Conservation (phyloP, 2,888 invertebrate genomes). For the Colletes collaris region DNA sequence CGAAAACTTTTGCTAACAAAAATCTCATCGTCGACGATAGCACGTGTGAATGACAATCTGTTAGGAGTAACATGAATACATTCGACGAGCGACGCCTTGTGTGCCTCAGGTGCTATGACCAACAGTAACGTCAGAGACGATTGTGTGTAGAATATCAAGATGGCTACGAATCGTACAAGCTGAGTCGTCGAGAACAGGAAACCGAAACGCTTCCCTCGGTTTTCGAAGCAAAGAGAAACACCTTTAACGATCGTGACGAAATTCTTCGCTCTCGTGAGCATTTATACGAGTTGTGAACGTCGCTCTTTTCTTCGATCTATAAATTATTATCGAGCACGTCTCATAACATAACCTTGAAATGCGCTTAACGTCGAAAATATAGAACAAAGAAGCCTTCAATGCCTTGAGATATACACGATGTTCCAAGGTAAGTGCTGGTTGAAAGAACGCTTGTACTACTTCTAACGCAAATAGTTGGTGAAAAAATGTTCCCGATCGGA, state of each 20-base stretch:
- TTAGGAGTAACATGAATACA: conserved; percentile 12
- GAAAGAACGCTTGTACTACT: no score
- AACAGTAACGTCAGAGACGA: conserved; percentile 24
- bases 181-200: conserved; percentile 6
- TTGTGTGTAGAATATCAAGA: conserved; percentile 32
- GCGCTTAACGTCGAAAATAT: background rate
- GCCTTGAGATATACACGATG: no score
- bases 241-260: background rate
- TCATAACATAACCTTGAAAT: background rate
- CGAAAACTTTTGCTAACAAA: conserved; percentile 13
- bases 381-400: no score
- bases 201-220: conserved; percentile 1
- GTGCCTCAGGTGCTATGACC: conserved; percentile 30
- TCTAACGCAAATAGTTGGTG: background rate
- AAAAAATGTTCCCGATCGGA: background rate
- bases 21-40: conserved; percentile 4
- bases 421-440: no score
- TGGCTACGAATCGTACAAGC: background rate
- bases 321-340: background rate
- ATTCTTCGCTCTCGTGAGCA: background rate
- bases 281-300: background rate
- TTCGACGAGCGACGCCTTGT: conserved; percentile 38
- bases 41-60: background rate
- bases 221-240: background rate
- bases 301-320: no score